Conservation (phyloP, 1,140 invertebrate genomes). For the Papilio helenus region DNA sequence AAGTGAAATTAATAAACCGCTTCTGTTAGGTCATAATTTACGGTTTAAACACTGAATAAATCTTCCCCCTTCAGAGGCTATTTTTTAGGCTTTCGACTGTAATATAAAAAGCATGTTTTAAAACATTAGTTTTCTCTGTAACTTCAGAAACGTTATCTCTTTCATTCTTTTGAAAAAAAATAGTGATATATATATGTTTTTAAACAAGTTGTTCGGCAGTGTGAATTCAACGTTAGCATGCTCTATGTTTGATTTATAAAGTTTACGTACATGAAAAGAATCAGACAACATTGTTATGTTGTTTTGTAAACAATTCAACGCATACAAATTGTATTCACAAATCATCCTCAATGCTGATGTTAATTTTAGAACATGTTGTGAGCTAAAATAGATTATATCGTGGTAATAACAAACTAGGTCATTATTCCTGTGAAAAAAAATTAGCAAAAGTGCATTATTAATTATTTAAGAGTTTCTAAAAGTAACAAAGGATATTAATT, state of each 20-base stretch:
- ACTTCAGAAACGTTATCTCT: not conserved
- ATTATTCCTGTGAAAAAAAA: not conserved
- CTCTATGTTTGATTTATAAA: not conserved
- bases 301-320: conserved; percentile 20
- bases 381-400: not conserved
- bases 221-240: not conserved
- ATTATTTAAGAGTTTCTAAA: not conserved
- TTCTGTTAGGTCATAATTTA: too few relatives aligned
- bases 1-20: too few relatives aligned
- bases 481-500: not conserved
- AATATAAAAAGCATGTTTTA: too few relatives aligned
- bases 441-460: not conserved
- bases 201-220: too few relatives aligned
- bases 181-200: not conserved
- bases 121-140: too few relatives aligned
- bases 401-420: not conserved
- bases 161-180: not conserved
- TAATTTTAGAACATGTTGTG: not conserved
- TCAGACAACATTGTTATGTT: conserved; percentile 5
- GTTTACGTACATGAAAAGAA: conserved; percentile 15
- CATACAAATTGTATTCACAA: conserved; percentile 21
- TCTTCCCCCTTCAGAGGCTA: too few relatives aligned
- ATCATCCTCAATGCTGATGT: not conserved
- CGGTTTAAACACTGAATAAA: too few relatives aligned
- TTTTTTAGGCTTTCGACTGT: too few relatives aligned